Conservation (phyloP, 2,113 vertebrate genomes). For the Ceyx cyanopectus region DNA sequence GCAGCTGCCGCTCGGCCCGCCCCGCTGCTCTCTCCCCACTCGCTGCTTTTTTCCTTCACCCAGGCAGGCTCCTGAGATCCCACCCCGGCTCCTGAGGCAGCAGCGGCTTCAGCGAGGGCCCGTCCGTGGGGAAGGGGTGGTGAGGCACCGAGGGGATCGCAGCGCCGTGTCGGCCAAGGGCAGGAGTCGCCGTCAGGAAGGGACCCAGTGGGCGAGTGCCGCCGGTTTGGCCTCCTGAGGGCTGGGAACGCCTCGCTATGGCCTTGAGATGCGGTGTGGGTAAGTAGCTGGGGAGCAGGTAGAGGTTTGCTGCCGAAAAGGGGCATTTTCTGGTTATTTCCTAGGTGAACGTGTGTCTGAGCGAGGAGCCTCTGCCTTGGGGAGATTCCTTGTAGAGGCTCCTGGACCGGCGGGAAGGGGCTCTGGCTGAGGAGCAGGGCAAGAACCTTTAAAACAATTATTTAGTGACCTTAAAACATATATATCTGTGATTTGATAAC, state of each 20-base stretch:
- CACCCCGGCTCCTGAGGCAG: background rate
- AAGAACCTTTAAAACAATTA: background rate
- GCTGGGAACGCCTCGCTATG: background rate
- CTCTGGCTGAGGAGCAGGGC: background rate
- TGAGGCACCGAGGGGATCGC: background rate
- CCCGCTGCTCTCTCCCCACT: no score
- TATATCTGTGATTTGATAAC: background rate
- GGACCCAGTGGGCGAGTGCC: background rate
- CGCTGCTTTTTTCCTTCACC: no score
- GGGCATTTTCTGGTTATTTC: background rate
- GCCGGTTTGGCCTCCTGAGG: background rate
- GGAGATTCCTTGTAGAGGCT: no score
- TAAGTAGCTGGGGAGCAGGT: background rate
- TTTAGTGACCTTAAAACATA: rapidly evolving
- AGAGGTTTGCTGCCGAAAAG: background rate
- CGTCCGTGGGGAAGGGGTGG: background rate
- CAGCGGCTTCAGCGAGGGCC: background rate
- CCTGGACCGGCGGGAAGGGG: background rate
- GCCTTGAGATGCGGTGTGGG: background rate
- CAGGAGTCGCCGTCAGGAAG: background rate
- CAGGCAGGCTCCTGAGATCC: background rate
- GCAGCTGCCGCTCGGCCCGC: constrained; percentile 69
- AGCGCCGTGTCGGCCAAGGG: background rate
- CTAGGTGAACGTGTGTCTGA: background rate
- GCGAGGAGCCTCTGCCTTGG: rapidly evolving